A percentile compares a stretch with the other conserved stretches of the same genome.
Conservation (phyloP, 2,888 invertebrate species). For the Anthoptus insignis region DNA sequence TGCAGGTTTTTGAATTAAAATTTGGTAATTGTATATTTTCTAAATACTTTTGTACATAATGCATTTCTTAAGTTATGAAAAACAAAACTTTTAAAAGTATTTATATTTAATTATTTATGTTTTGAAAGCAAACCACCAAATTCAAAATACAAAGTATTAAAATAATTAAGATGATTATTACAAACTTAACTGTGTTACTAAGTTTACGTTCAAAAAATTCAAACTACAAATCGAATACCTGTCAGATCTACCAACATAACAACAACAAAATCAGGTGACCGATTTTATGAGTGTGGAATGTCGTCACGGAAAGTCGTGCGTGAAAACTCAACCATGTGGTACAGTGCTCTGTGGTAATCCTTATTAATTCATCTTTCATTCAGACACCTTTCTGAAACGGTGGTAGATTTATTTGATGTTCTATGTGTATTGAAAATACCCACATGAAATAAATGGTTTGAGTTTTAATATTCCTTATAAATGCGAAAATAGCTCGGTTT, state of each 20-base stretch:
- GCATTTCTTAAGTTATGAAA: constrained; percentile 61
- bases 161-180: constrained; percentile 28
- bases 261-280: constrained; percentile 79
- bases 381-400: too few species aligned
- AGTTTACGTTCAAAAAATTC: constrained; percentile 53
- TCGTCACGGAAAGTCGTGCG: too few species aligned
- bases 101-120: neutral
- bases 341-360: too few species aligned
- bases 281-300: too few species aligned
- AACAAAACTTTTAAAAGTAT: constrained; percentile 45
- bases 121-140: neutral
- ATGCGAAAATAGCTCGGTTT: too few species aligned
- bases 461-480: too few species aligned
- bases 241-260: constrained; percentile 67
- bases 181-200: too few species aligned
- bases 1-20: constrained; percentile 55
- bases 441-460: too few species aligned
- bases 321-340: too few species aligned
- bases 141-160: neutral
- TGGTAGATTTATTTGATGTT: too few species aligned
- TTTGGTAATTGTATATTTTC: constrained; percentile 68
- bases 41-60: constrained; percentile 79
- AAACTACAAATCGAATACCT: constrained; percentile 45
- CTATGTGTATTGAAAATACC: too few species aligned
- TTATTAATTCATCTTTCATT: too few species aligned